Percentiles rank a stretch among this genome's conserved stretches.
These are phyloP conservation scores for Fistularia commersonii DNA, from an alignment of 2,797 vertebrate species.

Conservation along the genomic window DNA sequence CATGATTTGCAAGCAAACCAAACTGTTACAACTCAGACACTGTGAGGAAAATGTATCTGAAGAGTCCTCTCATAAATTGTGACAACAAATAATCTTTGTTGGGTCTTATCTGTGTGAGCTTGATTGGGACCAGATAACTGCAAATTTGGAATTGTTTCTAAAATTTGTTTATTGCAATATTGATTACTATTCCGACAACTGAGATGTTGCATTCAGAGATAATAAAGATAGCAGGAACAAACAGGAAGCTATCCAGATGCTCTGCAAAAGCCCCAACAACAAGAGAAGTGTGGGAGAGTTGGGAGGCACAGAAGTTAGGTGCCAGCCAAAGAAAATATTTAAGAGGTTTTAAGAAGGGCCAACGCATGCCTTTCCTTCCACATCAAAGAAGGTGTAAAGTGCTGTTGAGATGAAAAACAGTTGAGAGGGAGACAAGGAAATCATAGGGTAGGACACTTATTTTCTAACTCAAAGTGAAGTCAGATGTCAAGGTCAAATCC, in stretches of 20 bases:
- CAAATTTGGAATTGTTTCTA: too few relatives aligned
- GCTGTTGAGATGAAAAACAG: conserved; percentile 33
- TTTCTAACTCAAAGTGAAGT: background rate
- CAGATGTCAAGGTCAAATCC: conserved; percentile 8
- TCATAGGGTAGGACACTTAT: conserved; percentile 1
- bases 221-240: conserved; percentile 7
- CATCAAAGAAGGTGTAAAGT: conserved; percentile 53
- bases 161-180: too few relatives aligned
- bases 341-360: conserved; percentile 36
- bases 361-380: conserved; percentile 42
- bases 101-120: too few relatives aligned
- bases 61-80: too few relatives aligned
- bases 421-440: conserved; percentile 26
- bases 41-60: too few relatives aligned
- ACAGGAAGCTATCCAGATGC: conserved; percentile 6
- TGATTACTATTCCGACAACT: too few relatives aligned
- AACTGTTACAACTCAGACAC: too few relatives aligned
- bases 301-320: conserved; percentile 19
- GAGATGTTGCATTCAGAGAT: too few relatives aligned
- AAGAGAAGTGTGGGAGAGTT: background rate
- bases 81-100: too few relatives aligned
- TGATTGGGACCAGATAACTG: too few relatives aligned
- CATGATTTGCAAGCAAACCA: too few relatives aligned
- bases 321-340: conserved; percentile 58
- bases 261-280: background rate